Evolutionary conservation across 2,113 vertebrate genomes (phyloP).

Genomic region (Neolamprologus fasciatus): DNA sequence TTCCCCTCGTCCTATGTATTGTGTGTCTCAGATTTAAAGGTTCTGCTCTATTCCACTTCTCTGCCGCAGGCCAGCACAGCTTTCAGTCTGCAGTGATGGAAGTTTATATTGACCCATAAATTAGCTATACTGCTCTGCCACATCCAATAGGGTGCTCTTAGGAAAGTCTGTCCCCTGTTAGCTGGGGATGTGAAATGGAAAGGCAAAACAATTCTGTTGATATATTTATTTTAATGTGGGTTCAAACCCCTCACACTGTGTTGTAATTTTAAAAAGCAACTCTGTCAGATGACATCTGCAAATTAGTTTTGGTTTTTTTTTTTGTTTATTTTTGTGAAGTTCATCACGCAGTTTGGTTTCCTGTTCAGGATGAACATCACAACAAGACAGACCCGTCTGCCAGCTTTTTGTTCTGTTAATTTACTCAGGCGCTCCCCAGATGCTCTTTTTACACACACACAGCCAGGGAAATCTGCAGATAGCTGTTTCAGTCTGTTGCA

Average conservation of each 20-base stretch:
- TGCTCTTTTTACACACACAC: neutral
- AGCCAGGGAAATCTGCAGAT: neutral
- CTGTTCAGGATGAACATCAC: neutral
- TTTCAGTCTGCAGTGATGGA: conserved; percentile 42
- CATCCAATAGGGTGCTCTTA: conserved; percentile 38
- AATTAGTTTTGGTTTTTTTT: accelerated
- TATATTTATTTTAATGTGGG: neutral
- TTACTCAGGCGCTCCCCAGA: neutral
- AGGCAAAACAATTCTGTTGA: neutral
- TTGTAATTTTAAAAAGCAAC: neutral
- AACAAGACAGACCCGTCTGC: neutral
- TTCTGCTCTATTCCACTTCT: conserved; percentile 25
- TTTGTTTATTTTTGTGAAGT: neutral
- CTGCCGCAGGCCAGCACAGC: conserved; percentile 29
- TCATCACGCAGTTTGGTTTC: neutral
- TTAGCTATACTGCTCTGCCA: conserved; percentile 43
- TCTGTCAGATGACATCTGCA: neutral
- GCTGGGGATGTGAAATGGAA: neutral
- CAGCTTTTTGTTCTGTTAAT: neutral
- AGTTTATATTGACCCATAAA: conserved; percentile 70
- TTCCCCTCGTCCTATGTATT: neutral
- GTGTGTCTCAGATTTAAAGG: neutral
- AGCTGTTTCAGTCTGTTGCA: neutral
- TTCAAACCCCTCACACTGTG: neutral
- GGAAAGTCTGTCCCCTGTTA: conserved; percentile 18